Evolutionary conservation across 2,888 invertebrate genomes (phyloP), one percentile per base, ranked within the genome.

Genomic region (Myopa tessellatipennis): DNA sequence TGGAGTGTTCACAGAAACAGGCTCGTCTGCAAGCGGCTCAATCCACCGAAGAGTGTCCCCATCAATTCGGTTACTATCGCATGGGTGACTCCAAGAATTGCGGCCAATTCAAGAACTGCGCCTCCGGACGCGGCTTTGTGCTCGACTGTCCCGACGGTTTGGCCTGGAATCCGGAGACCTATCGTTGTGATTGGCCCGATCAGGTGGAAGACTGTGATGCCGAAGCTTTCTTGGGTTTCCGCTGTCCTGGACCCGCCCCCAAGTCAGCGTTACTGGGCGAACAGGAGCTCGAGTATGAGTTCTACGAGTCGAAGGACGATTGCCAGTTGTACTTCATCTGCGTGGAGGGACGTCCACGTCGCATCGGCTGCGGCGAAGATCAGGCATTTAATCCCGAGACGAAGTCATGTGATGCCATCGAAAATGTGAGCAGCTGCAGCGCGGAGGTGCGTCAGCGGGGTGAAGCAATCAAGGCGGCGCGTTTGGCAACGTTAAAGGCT

Each of bases 161-260:
- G 74, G 96, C 96, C 10, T 95, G 93, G 90, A 94, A 93, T 87
- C 90, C 92, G 2, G 92, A 91, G 14, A 91, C 91, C 12, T 95
- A 95, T 86, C 92, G 93, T 74, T 96, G 96, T 87, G 95, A 96
- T 80, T 96, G 96, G 96, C 95, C 96, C 4, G 96, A 96, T 90
- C 92, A 94, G 88, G 96, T 95, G 0, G 88, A 92, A 4, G 93
- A 93, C 77, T 96, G 96, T 84, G 94, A 96, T 85, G 94, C 94
- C 72, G 95, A 95, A 92, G 93, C 95, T 2, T 90, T 84, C 82
- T 91, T 96, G 74, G 95, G 95, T 12, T 96, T 96, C 91, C 91
- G 91, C 16, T 96, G 96, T 85, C 96, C 96, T 0, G 91, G 90
- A n/a, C 89, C 91, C 67, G 91, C 91, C 0, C 79, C 78, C 8